These are phyloP conservation scores for Pachyrhynchus sulphureomaculatus DNA, from an alignment of 1,140 invertebrate species.

Conservation along the genomic window DNA sequence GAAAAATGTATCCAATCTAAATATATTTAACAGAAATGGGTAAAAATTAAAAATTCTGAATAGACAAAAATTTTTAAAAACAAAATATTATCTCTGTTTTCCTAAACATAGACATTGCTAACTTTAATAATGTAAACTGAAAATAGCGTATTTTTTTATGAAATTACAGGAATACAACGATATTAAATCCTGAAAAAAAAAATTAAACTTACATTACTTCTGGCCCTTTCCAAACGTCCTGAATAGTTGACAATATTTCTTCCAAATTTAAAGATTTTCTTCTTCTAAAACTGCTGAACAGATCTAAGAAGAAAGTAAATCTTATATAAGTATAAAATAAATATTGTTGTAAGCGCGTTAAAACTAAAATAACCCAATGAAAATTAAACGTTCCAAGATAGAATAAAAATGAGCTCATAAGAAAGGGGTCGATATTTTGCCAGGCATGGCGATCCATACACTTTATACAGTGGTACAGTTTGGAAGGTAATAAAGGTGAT, in stretches of 20 bases:
- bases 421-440: conserved; percentile 33
- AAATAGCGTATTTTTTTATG: too few species aligned
- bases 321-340: background rate
- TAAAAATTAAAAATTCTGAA: too few species aligned
- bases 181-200: background rate
- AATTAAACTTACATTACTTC: conserved; percentile 20
- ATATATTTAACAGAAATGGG: too few species aligned
- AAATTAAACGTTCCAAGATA: conserved; percentile 24
- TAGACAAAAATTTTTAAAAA: too few species aligned
- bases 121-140: too few species aligned
- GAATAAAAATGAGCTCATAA: conserved; percentile 19
- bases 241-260: conserved; percentile 13
- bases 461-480: conserved; percentile 17
- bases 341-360: background rate
- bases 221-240: conserved; percentile 16
- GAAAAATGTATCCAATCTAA: too few species aligned
- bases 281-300: conserved; percentile 17
- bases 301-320: conserved; percentile 4
- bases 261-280: conserved; percentile 18
- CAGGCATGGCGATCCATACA: conserved; percentile 18
- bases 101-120: too few species aligned
- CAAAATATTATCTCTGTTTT: too few species aligned
- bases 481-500: background rate
- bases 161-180: too few species aligned
- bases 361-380: conserved; percentile 6